These are phyloP conservation scores for Heteromyza rotundicornis DNA, from an alignment of 2,888 invertebrate species.

Conservation along the genomic window DNA sequence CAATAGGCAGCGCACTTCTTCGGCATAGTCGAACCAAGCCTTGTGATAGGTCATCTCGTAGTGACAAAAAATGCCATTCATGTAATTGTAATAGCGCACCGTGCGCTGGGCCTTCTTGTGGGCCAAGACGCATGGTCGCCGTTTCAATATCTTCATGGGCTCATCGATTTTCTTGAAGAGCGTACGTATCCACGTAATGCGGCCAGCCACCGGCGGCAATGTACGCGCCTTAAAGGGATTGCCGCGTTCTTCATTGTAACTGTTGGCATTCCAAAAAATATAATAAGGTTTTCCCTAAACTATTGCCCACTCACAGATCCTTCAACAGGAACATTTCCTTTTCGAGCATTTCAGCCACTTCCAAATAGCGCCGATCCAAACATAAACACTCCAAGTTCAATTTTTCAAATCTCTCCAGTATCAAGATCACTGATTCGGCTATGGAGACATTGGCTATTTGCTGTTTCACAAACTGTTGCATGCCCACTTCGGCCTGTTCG, in stretches of 20 bases:
- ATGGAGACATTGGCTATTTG: constrained; percentile 60
- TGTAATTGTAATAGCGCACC: constrained; percentile 78
- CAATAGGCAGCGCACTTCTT: constrained; percentile 69
- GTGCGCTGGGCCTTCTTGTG: constrained; percentile 75
- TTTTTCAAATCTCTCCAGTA: constrained; percentile 72
- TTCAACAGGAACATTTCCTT: constrained; percentile 73
- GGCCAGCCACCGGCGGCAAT: constrained; percentile 80
- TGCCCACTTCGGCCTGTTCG: constrained; percentile 72
- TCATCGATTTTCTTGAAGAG: constrained; percentile 74
- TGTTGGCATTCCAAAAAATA: constrained; percentile 36
- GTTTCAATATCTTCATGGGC: constrained; percentile 70
- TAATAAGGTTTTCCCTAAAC: neutral
- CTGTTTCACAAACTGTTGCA: constrained; percentile 75
- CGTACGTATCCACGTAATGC: constrained; percentile 84
- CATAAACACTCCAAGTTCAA: constrained; percentile 75
- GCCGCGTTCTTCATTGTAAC: constrained; percentile 79
- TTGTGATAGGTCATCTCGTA: constrained; percentile 83
- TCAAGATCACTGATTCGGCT: constrained; percentile 65
- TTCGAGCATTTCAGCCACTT: constrained; percentile 72
- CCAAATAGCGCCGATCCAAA: constrained; percentile 76
- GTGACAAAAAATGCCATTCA: constrained; percentile 79
- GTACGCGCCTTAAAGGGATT: constrained; percentile 76
- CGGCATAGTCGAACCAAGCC: constrained; percentile 79
- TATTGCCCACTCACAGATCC: constrained; percentile 66
- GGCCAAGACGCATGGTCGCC: constrained; percentile 63